Percentiles rank a stretch among this genome's conserved stretches.
Conservation (phyloP, 2,797 vertebrate genomes). For the Enteromius viviparus region DNA sequence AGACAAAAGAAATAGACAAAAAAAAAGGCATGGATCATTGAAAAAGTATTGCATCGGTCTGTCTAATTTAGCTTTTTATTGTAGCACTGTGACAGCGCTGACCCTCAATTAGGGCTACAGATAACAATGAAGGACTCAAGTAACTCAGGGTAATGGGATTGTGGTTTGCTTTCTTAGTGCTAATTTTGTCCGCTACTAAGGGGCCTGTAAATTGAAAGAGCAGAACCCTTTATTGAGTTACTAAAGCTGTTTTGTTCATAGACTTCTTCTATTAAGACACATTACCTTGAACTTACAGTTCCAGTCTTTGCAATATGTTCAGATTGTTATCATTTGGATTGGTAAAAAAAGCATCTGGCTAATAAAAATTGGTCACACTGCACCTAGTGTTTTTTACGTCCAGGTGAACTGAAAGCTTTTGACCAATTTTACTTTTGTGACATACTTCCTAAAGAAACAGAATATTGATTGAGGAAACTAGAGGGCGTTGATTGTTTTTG, state of each 20-base stretch:
- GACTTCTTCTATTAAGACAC: neutral
- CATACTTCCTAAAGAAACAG: no score
- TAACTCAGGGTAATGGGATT: neutral
- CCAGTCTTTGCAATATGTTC: neutral
- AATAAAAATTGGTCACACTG: slow-evolving; percentile 2
- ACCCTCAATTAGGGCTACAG: neutral
- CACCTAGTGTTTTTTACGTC: neutral
- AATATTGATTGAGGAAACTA: no score
- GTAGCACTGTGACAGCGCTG: neutral
- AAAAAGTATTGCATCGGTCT: neutral
- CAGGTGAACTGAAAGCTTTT: no score
- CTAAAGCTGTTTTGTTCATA: neutral
- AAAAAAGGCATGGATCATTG: neutral
- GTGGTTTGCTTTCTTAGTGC: neutral
- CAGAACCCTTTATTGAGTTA: slow-evolving; percentile 4
- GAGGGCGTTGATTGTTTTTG: no score
- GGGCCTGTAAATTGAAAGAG: neutral
- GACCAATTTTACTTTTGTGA: no score
- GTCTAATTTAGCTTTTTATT: neutral
- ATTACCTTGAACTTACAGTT: slow-evolving; percentile 12
- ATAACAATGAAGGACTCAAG: neutral
- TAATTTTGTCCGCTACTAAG: neutral
- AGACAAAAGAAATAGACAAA: no score
- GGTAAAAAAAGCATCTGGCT: neutral
- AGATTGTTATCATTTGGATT: neutral